phyloP scores from a whole-genome alignment of 2,888 invertebrate genomes.

The Tetramorium bicarinatum region DNA sequence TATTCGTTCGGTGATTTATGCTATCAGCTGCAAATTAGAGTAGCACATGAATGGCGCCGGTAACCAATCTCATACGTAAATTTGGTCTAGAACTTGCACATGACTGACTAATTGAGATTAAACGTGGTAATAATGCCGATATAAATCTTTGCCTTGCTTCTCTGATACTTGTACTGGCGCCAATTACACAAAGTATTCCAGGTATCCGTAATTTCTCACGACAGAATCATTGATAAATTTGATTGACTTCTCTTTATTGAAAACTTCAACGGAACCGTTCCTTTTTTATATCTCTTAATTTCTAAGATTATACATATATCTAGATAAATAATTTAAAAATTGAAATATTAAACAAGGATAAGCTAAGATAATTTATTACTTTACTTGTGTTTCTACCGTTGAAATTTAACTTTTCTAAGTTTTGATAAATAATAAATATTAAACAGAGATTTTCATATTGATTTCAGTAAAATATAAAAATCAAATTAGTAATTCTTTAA shows the following conservation, averaged over 20 bases:
- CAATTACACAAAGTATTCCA: constrained; percentile 54
- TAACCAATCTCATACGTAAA: constrained; percentile 60
- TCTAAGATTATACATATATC: neutral
- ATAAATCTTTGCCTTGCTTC: constrained; percentile 63
- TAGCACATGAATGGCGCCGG: constrained; percentile 22
- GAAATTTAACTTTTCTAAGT: neutral
- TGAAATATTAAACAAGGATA: neutral
- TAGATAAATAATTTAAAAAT: neutral
- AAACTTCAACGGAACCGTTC: neutral
- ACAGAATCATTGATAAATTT: constrained; percentile 38
- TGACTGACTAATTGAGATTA: constrained; percentile 72
- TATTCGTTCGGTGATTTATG: constrained; percentile 52
- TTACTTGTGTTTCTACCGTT: neutral
- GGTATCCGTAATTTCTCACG: constrained; percentile 30
- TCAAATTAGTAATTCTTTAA: neutral
- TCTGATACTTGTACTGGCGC: constrained; percentile 49
- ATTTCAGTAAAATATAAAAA: constrained; percentile 1
- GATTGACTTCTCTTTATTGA: neutral
- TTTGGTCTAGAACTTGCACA: constrained; percentile 60
- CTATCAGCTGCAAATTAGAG: constrained; percentile 48
- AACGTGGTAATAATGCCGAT: constrained; percentile 67
- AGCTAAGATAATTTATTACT: neutral
- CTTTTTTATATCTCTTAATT: neutral
- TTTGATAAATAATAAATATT: neutral
- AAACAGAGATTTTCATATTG: neutral